Evolutionary conservation across 2,113 vertebrate species (phyloP).

Genomic region (Stegostoma tigrinum): DNA sequence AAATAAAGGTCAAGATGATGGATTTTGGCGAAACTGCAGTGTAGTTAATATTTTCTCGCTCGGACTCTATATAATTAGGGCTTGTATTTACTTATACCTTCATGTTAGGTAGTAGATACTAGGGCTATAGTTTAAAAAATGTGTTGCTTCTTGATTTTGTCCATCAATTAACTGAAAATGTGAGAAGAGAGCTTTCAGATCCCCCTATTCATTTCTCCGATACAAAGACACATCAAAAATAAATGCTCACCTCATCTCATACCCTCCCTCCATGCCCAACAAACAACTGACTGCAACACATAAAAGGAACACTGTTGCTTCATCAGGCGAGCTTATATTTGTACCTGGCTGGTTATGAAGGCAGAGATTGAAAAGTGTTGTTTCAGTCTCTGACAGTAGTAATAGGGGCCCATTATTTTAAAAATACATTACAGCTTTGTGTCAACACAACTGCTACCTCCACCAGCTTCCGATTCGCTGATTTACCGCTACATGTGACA

Average conservation of each 20-base stretch:
- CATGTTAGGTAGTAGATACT: background rate
- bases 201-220: background rate
- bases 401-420: slow-evolving; percentile 26
- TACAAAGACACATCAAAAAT: background rate
- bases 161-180: background rate
- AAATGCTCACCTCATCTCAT: background rate
- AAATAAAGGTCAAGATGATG: background rate
- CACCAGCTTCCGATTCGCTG: background rate
- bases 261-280: background rate
- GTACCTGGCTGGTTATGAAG: background rate
- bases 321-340: background rate
- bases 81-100: background rate
- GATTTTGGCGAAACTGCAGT: background rate
- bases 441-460: slow-evolving; percentile 29
- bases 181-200: background rate
- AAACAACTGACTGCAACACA: background rate
- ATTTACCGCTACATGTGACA: slow-evolving; percentile 28
- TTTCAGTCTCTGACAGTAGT: slow-evolving; percentile 29
- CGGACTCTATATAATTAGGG: background rate
- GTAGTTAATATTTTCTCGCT: background rate
- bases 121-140: background rate
- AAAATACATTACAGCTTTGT: slow-evolving; percentile 12
- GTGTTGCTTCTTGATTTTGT: background rate
- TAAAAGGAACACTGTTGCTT: background rate
- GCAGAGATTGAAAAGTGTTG: slow-evolving; percentile 30